These are phyloP conservation scores for Clavelina lepadiformis DNA, from an alignment of 23 tunicate genomes.

Conservation along the genomic window DNA sequence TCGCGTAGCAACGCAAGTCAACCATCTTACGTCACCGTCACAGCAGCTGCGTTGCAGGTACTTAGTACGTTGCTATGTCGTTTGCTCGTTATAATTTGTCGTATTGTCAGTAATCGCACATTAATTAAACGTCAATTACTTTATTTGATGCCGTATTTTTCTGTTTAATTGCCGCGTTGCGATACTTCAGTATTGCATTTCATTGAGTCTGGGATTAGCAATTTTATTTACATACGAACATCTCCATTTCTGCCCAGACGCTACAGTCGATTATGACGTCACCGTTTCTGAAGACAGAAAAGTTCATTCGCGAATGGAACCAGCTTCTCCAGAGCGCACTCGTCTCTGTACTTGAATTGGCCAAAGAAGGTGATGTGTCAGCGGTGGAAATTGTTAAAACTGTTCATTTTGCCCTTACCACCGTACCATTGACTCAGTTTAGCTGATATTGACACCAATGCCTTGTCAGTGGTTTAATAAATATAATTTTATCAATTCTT, in stretches of 20 bases:
- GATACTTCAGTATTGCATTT: too few relatives aligned
- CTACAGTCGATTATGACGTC: conserved; percentile 27
- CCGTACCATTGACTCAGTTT: too few relatives aligned
- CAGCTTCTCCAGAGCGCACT: conserved; percentile 63
- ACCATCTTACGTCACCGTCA: conserved; percentile 13
- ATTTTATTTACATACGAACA: not conserved
- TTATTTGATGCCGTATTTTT: not conserved
- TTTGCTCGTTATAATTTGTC: too few relatives aligned
- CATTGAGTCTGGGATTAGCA: not conserved
- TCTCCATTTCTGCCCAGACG: conserved; percentile 24
- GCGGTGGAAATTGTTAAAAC: too few relatives aligned
- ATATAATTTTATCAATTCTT: too few relatives aligned
- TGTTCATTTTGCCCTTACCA: too few relatives aligned
- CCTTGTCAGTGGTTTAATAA: too few relatives aligned
- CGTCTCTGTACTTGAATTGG: conserved; percentile 62
- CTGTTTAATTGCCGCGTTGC: not conserved
- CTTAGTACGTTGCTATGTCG: not conserved
- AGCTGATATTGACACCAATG: too few relatives aligned
- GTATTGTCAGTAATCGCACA: too few relatives aligned
- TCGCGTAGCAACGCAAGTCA: not conserved
- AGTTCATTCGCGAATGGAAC: conserved; percentile 39
- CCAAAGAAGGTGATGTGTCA: conserved; percentile 63
- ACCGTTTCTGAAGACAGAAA: conserved; percentile 25
- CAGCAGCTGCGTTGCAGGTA: conserved; percentile 56
- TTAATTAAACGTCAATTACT: too few relatives aligned